These are phyloP conservation scores for Trypoxylon attenuatum DNA, from an alignment of 2,888 invertebrate species.

Conservation along the genomic window DNA sequence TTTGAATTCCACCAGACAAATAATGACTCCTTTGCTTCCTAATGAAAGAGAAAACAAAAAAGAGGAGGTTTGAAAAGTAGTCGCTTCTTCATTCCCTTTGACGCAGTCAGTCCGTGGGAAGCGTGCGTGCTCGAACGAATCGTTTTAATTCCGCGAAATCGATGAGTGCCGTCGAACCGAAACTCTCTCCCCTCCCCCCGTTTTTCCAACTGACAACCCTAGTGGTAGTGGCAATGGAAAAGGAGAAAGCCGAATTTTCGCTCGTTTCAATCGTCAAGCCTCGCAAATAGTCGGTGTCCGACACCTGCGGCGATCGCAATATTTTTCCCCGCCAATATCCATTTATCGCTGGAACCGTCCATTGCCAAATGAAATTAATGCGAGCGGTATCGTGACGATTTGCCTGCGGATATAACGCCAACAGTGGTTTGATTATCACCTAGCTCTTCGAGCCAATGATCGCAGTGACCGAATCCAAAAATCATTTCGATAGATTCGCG, in stretches of 20 bases:
- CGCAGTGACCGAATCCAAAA: not conserved
- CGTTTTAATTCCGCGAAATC: slow-evolving; percentile 42
- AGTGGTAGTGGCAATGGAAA: not conserved
- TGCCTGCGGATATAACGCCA: not conserved
- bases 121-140: not conserved
- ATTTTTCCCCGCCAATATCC: slow-evolving; percentile 44
- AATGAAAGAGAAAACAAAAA: too few relatives aligned
- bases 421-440: not conserved
- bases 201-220: not conserved
- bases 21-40: too few relatives aligned
- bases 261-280: slow-evolving; percentile 7
- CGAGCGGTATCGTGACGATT: not conserved
- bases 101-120: slow-evolving; percentile 19
- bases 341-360: slow-evolving; percentile 46
- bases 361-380: slow-evolving; percentile 46
- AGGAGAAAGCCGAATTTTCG: not conserved
- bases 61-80: slow-evolving; percentile 10
- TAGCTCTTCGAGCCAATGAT: not conserved
- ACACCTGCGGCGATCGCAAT: slow-evolving; percentile 22
- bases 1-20: too few relatives aligned
- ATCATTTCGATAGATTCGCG: not conserved
- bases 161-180: slow-evolving; percentile 27
- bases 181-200: not conserved
- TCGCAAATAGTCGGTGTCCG: not conserved
- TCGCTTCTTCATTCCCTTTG: slow-evolving; percentile 19